Percentiles rank a stretch among this genome's conserved stretches.
Evolutionary conservation across 2,797 vertebrate genomes (phyloP).

Genomic region (Tympanoctomys barrerae): DNA sequence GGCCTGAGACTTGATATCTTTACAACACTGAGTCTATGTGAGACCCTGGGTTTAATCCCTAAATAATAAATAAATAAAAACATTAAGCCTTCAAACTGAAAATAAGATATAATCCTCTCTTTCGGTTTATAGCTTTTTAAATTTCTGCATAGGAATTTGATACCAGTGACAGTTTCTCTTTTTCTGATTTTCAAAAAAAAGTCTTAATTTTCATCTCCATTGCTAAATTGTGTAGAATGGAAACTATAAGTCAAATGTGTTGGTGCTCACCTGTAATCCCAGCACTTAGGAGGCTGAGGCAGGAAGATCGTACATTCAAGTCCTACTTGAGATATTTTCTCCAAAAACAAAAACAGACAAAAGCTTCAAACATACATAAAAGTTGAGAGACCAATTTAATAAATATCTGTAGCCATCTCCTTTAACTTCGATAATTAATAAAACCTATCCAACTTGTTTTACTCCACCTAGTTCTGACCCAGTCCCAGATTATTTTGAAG

Average conservation of each 20-base stretch:
- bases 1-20: not conserved
- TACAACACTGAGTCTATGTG: not conserved
- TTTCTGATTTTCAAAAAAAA: not conserved
- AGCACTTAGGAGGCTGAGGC: not conserved
- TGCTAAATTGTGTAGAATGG: not conserved
- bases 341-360: not conserved
- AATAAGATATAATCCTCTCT: not conserved
- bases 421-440: not conserved
- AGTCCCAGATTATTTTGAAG: not conserved
- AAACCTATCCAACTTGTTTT: not conserved
- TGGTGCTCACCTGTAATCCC: not conserved
- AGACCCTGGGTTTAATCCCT: not conserved
- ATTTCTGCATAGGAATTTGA: not conserved
- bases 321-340: not conserved
- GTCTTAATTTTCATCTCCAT: not conserved
- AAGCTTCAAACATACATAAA: conserved; percentile 20
- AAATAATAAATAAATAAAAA: not conserved
- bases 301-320: not conserved
- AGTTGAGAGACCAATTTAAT: not conserved
- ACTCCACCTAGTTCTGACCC: not conserved
- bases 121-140: not conserved
- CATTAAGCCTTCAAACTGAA: not conserved
- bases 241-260: not conserved
- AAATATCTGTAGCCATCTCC: not conserved
- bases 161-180: not conserved